Conservation (phyloP, 1,140 invertebrate genomes). For the Drosophila oshimai region DNA sequence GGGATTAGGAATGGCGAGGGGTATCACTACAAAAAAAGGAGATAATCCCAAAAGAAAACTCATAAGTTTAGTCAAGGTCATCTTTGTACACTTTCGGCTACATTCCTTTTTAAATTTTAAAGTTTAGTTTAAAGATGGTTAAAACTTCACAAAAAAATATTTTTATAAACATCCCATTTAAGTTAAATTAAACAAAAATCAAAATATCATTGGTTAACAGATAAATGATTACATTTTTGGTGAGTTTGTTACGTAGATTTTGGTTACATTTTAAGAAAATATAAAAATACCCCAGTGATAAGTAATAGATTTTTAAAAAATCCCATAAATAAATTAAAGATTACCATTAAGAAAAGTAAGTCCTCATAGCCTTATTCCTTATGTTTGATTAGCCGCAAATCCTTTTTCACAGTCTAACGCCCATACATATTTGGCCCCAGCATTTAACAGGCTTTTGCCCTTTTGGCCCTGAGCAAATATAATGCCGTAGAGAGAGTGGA, state of each 20-base stretch:
- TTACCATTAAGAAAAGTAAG: background rate
- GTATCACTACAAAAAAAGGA: background rate
- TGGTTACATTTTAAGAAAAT: no score
- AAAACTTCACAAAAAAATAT: no score
- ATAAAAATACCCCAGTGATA: no score
- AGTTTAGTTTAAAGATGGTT: no score
- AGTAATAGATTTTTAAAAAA: background rate
- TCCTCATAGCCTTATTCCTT: constrained; percentile 38
- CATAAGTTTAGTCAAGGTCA: constrained; percentile 17
- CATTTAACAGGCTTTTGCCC: constrained; percentile 32
- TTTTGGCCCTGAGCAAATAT: constrained; percentile 54
- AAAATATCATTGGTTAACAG: no score
- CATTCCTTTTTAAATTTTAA: no score
- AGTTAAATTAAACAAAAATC: no score
- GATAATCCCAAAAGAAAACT: background rate
- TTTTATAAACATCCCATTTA: no score
- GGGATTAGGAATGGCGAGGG: background rate
- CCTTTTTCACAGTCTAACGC: constrained; percentile 61
- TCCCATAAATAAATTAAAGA: background rate
- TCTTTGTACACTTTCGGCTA: no score
- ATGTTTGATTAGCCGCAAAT: constrained; percentile 57
- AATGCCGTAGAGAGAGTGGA: constrained; percentile 6
- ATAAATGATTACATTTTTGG: no score
- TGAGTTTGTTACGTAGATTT: no score
- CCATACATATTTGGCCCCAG: constrained; percentile 26